Evolutionary conservation across 2,797 vertebrate genomes (phyloP).

Genomic region (Sorex maritimensis): DNA sequence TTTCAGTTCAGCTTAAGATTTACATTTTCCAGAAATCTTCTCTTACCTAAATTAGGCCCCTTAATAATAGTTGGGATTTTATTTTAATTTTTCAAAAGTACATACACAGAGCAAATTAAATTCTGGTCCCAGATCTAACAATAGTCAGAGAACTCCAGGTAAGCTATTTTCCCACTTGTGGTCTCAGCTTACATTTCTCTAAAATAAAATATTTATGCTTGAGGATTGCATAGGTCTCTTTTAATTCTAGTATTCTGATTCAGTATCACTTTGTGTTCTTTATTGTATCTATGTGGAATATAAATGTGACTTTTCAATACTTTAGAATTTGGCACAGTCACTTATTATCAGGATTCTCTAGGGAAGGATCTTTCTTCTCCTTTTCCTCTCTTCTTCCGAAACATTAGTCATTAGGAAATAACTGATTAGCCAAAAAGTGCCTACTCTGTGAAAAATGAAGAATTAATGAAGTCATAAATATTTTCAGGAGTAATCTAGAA

Average conservation of each 20-base stretch:
- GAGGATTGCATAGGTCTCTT: background rate
- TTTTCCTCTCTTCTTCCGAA: constrained; percentile 18
- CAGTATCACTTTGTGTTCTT: background rate
- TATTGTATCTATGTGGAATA: background rate
- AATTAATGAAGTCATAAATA: constrained; percentile 38
- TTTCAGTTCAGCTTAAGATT: background rate
- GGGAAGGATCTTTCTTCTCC: background rate
- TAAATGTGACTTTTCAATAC: constrained; percentile 32
- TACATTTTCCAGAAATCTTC: background rate
- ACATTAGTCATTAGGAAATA: constrained; percentile 1
- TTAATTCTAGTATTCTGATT: constrained; percentile 44
- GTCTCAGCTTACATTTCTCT: background rate
- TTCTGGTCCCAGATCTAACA: background rate
- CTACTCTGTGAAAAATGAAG: constrained; percentile 42
- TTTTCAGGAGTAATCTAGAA: background rate
- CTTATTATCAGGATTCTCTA: background rate
- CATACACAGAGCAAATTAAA: background rate
- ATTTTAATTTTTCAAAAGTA: too few relatives aligned
- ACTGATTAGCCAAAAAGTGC: background rate
- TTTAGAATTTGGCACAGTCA: constrained; percentile 21
- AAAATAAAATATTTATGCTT: background rate
- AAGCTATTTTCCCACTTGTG: background rate
- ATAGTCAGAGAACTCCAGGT: background rate
- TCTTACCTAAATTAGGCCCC: background rate
- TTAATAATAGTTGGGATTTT: too few relatives aligned